These are phyloP conservation scores for Progne subis DNA, from an alignment of 2,113 vertebrate genomes.

Conservation along the genomic window DNA sequence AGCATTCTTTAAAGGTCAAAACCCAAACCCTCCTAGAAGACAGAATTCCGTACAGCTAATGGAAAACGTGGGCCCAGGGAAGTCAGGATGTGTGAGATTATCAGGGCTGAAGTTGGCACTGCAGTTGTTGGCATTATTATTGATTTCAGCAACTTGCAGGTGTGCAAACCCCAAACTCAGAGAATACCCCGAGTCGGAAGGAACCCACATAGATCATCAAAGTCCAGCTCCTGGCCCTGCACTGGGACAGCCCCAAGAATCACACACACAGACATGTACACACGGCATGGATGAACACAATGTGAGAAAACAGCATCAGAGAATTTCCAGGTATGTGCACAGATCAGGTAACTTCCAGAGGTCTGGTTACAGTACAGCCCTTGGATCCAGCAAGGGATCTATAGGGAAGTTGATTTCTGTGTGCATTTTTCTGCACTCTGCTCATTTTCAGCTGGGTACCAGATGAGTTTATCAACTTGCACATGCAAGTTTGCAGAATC, in stretches of 20 bases:
- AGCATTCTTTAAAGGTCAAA: slow-evolving; percentile 92
- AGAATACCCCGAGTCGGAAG: neutral
- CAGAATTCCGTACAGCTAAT: slow-evolving; percentile 32
- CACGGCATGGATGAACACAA: neutral
- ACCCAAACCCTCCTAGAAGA: slow-evolving; percentile 42
- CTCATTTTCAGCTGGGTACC: neutral
- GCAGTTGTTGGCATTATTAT: neutral
- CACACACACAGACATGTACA: neutral
- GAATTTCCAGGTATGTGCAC: neutral
- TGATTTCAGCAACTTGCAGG: neutral
- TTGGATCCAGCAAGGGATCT: neutral
- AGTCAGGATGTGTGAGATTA: neutral
- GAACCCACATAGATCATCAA: neutral
- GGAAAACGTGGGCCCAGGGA: neutral
- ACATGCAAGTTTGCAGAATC: neutral
- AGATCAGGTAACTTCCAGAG: neutral
- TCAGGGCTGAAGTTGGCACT: neutral
- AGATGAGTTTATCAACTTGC: neutral
- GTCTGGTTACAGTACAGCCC: neutral
- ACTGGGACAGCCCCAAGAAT: neutral
- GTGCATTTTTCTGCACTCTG: neutral
- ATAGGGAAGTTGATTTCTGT: neutral
- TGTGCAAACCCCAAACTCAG: neutral
- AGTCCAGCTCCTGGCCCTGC: neutral
- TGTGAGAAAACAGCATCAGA: neutral